Evolutionary conservation across 2,797 vertebrate species (phyloP), one percentile per base, ranked within the genome.

Genomic region (Salmo trutta): DNA sequence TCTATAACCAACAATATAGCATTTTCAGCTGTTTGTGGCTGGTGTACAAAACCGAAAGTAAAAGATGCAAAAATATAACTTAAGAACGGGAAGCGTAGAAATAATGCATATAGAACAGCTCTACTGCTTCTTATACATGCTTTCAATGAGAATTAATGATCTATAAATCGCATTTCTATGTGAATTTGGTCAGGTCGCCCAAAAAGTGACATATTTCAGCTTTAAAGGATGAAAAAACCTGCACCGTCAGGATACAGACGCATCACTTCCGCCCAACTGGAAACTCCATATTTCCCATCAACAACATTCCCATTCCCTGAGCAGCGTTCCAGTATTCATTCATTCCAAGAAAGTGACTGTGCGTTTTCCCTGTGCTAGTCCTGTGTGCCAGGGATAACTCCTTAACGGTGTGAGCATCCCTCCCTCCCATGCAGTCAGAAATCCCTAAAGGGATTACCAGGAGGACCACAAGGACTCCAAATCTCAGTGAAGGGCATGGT

Each of bases 381-480:
- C 65, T 79, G 73, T 19, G 67, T 77, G 76, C 81, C 76, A 84
- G 75, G 65, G 87, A 81, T 75, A 84, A 74, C 81, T 79, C 77
- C 72, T 82, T 77, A 64, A 73, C 69, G 83, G 74, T 74, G 79
- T 84, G 77, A 73, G 19, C 51, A 73, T 76, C 68, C 53, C 67
- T 31, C 54, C 56, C 65, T 53, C 56, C 56, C 56, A 19, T 21
- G 17, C 56, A 6, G n/a, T 68, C 69, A 24, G 82, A 83, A 88
- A 81, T 88, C 88, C 87, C 88, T 84, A 71, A 88, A 85, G 84
- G 86, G 88, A 89, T 90, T 90, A 91, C 89, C 80, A 77, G 86
- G 82, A 84, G 65, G 83, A 80, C 81, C 82, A 77, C 80, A 77
- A 84, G 67, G 83, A 82, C 81, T 82, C 78, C 79, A 77, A 77